These are phyloP conservation scores for Vulpes ferrilata DNA, from an alignment of 2,113 vertebrate genomes.

Conservation along the genomic window DNA sequence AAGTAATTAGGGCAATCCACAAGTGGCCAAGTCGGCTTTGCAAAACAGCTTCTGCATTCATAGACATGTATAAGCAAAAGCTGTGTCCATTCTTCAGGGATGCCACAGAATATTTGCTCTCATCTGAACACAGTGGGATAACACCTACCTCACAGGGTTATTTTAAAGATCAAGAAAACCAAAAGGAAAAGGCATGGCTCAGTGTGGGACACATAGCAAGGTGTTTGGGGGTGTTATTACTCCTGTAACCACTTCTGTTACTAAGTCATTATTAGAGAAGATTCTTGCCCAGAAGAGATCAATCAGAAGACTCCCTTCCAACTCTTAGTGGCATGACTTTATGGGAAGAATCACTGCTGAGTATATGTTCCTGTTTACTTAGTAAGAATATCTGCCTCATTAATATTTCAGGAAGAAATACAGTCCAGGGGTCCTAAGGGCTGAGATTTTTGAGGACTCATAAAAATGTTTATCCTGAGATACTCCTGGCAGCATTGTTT, in stretches of 20 bases:
- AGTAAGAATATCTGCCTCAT: neutral
- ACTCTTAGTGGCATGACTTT: neutral
- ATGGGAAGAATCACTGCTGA: neutral
- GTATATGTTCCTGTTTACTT: neutral
- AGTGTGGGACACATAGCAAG: neutral
- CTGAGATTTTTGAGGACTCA: neutral
- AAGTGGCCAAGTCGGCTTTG: neutral
- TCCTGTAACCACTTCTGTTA: neutral
- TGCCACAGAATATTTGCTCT: neutral
- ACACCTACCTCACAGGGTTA: neutral
- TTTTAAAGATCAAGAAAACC: neutral
- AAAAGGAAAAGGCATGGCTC: neutral
- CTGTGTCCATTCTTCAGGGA: neutral
- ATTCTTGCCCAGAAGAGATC: neutral
- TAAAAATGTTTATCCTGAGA: neutral
- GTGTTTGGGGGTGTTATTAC: neutral
- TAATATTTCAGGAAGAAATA: conserved; percentile 21
- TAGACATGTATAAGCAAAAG: neutral
- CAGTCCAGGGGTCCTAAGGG: neutral
- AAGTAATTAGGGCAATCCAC: neutral
- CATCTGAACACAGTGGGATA: neutral
- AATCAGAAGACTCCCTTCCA: neutral
- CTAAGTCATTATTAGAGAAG: neutral
- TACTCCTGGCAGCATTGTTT: neutral
- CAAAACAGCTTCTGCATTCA: neutral